Conservation (phyloP, 2,113 vertebrate species). For the Nycticorax nycticorax region DNA sequence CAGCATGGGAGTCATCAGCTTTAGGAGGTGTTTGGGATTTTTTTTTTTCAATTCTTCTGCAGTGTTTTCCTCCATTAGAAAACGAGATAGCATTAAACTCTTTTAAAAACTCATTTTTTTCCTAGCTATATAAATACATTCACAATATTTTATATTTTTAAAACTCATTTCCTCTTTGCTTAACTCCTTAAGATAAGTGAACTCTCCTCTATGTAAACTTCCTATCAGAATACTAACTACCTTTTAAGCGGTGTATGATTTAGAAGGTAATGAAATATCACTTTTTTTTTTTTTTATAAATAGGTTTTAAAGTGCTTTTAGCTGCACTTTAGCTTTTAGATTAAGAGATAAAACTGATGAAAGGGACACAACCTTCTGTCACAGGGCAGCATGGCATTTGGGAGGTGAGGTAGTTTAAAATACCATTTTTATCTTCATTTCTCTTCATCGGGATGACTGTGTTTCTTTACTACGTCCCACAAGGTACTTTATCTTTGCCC, state of each 20-base stretch:
- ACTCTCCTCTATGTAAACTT: slow-evolving; percentile 27
- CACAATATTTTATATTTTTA: not conserved
- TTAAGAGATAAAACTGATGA: slow-evolving; percentile 64
- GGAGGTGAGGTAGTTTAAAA: slow-evolving; percentile 56
- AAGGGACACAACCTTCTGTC: slow-evolving; percentile 51
- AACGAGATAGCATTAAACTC: not conserved
- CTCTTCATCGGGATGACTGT: not conserved
- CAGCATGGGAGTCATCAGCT: not conserved
- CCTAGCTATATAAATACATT: not conserved
- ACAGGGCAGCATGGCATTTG: slow-evolving; percentile 24
- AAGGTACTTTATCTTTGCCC: slow-evolving; percentile 20
- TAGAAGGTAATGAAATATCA: slow-evolving; percentile 64
- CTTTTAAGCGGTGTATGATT: slow-evolving; percentile 36
- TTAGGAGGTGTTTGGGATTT: not conserved
- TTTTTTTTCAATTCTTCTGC: not conserved
- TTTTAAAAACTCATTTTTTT: not conserved
- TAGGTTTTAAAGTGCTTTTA: slow-evolving; percentile 63
- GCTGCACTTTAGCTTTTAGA: slow-evolving; percentile 58
- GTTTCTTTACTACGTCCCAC: slow-evolving; percentile 16
- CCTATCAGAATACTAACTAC: slow-evolving; percentile 43
- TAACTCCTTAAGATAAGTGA: slow-evolving; percentile 33
- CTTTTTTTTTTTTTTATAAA: not conserved
- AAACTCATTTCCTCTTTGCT: slow-evolving; percentile 42
- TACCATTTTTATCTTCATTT: slow-evolving; percentile 49
- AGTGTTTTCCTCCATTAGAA: not conserved